Evolutionary conservation across 2,888 invertebrate species (phyloP), one percentile per base, ranked within the genome.

Genomic region (Tiphia femorata): DNA sequence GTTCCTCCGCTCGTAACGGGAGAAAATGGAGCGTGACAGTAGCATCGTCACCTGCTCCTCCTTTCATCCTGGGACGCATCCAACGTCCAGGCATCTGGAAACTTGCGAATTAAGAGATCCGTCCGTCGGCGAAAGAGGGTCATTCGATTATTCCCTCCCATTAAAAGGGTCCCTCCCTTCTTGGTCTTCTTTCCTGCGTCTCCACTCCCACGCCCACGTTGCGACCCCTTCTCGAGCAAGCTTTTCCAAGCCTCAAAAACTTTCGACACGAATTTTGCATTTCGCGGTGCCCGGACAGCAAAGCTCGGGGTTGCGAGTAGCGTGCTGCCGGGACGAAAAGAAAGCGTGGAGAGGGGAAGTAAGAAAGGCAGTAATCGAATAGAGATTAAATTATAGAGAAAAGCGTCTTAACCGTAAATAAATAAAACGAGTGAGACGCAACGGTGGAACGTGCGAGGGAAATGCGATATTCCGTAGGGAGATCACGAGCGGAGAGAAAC

Each of bases 231-330:
- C 14, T 35, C 19, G 21, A 46, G 21, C 8, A 12, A 19, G 38
- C 37, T 38, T 48, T n/a, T 48, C 48, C 48, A 25, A 37, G 44
- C 67, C 66, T 69, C 62, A 52, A 53, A 60, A 77, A 79, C 75
- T 78, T 77, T 72, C 73, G 72, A 79, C 79, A 78, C 75, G 77
- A 71, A 73, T 79, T 79, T 79, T 78, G 78, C 79, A 79, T 79
- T 79, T 76, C 72, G 61, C 42, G 35, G 62, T n/a, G n/a, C n/a
- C n/a, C n/a, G n/a, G n/a, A n/a, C n/a, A 17, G 21, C 25, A 23
- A 17, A 33, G 17, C 1, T 17, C 14, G 37, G 37, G 3, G 19
- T 25, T 8, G 38, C 19, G 38, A 29, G 43, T 48, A 57, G 44
- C 49, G 49, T 23, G 21, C 19, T 44, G 44, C 27, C 27, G 41